phyloP scores from a whole-genome alignment of 1,140 invertebrate species.

The Phymorhynchus buccinoides region DNA sequence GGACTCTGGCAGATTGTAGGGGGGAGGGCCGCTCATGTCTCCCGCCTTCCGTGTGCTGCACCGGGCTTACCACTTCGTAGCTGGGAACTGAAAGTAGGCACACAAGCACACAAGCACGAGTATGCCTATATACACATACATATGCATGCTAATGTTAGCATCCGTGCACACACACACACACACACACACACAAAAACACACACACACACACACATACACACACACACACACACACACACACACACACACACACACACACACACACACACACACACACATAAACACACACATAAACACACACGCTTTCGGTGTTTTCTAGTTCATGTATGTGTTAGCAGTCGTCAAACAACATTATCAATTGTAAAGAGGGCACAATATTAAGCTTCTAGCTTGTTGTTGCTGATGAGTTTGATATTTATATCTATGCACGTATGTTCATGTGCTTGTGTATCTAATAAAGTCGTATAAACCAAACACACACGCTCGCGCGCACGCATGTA shows the following conservation, averaged over 20 bases:
- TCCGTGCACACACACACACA: background rate
- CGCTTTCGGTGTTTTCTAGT: no score
- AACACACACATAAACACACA: background rate
- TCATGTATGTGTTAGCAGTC: no score
- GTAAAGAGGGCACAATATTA: no score
- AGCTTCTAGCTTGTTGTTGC: no score
- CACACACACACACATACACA: background rate
- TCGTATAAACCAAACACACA: no score
- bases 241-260: background rate
- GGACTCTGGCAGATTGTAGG: background rate
- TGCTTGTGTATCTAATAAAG: no score
- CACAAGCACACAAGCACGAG: background rate
- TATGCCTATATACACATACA: background rate
- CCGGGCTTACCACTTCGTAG: conserved; percentile 26
- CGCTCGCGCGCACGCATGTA: no score
- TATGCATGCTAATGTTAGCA: no score
- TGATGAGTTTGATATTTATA: no score
- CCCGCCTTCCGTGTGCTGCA: background rate
- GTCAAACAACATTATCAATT: no score
- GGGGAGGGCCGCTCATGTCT: background rate
- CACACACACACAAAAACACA: background rate
- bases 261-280: background rate
- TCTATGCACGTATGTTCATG: no score
- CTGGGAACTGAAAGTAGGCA: conserved; percentile 29
- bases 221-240: background rate